These are phyloP conservation scores for Saccostrea echinata DNA, from an alignment of 1,140 invertebrate species.

Conservation along the genomic window DNA sequence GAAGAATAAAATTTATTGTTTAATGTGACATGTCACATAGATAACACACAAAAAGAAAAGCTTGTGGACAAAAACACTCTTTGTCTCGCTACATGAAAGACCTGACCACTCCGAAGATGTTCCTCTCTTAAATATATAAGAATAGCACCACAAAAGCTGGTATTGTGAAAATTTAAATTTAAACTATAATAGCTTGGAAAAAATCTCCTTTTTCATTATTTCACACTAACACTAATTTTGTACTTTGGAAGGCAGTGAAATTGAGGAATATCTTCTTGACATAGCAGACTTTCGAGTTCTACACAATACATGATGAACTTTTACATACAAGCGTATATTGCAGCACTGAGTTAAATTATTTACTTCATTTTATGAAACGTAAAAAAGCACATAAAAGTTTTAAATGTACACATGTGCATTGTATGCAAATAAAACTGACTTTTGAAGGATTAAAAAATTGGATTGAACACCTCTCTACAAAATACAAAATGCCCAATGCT, in stretches of 20 bases:
- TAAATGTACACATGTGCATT: neutral
- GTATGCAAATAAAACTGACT: constrained; percentile 23
- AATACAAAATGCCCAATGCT: neutral
- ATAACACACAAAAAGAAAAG: constrained; percentile 36
- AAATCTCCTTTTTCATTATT: neutral
- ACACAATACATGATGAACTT: constrained; percentile 21
- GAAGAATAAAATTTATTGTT: constrained; percentile 40
- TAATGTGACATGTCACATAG: constrained; percentile 37
- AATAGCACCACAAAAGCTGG: constrained; percentile 7
- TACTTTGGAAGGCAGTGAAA: neutral
- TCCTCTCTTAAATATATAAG: neutral
- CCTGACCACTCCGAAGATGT: neutral
- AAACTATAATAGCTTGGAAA: neutral
- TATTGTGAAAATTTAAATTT: neutral
- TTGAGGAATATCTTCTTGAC: constrained; percentile 14
- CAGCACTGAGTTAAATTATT: constrained; percentile 32
- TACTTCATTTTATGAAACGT: constrained; percentile 37
- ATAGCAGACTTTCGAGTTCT: neutral
- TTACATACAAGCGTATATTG: constrained; percentile 35
- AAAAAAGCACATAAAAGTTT: constrained; percentile 33
- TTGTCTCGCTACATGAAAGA: constrained; percentile 30
- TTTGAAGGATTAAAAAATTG: constrained; percentile 9
- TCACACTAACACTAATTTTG: neutral
- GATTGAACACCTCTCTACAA: neutral
- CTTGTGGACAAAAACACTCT: constrained; percentile 28